Conservation (phyloP, 2,797 vertebrate species). For the Emys orbicularis region DNA sequence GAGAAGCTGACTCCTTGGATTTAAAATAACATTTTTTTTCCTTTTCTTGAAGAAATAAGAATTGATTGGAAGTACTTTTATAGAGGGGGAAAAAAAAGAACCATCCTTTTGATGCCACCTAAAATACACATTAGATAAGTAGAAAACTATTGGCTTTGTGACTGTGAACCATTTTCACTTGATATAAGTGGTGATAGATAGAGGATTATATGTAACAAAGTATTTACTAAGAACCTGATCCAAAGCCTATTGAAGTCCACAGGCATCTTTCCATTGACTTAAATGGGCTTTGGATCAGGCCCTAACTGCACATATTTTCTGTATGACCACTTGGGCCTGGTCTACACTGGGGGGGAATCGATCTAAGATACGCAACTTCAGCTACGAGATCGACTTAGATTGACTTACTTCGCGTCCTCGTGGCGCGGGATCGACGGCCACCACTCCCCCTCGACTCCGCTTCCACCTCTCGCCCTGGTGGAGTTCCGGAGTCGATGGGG, state of each 20-base stretch:
- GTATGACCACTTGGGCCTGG: background rate
- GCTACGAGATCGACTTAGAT: no score
- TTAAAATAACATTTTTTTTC: slow-evolving; percentile 81
- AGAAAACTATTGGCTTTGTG: slow-evolving; percentile 76
- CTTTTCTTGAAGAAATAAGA: slow-evolving; percentile 76
- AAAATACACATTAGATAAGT: slow-evolving; percentile 75
- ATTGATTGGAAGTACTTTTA: slow-evolving; percentile 79
- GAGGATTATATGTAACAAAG: slow-evolving; percentile 66
- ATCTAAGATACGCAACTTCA: no score
- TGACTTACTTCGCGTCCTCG: no score
- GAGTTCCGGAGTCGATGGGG: no score
- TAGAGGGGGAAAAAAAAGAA: slow-evolving; percentile 46
- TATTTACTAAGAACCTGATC: slow-evolving; percentile 66
- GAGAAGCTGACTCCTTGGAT: slow-evolving; percentile 85
- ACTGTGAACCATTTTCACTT: slow-evolving; percentile 62
- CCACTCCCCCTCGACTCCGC: no score
- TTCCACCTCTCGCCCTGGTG: no score
- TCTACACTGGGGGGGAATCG: no score
- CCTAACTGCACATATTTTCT: background rate
- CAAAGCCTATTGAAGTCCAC: slow-evolving; percentile 34
- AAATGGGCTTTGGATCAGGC: background rate
- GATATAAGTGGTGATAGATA: slow-evolving; percentile 74
- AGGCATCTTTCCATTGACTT: slow-evolving; percentile 35
- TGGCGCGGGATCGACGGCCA: no score
- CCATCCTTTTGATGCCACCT: slow-evolving; percentile 72